Base-by-base conservation (phyloP, 2,888 invertebrate genomes). In the Oscheius sp. region DNA sequence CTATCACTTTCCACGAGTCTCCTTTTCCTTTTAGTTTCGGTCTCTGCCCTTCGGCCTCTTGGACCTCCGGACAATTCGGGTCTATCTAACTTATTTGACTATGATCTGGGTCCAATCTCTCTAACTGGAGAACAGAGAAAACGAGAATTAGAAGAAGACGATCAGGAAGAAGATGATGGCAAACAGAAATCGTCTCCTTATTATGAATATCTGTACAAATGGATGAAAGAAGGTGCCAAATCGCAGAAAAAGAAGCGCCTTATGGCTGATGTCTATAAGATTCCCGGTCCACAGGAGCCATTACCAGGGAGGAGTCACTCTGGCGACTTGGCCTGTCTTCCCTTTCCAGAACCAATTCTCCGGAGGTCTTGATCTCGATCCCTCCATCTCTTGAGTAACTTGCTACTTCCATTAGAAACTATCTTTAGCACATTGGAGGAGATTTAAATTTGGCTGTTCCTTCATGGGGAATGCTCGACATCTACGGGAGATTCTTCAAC, bases 361-460 rank as follows among this genome's bases (percentile, higher is more conserved):
- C 20, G 82, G 80, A 25, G 82, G 80, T 45, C 48, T 82, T 8
- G 82, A 82, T 71, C 58, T 82, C 39, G 82, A 82, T 73, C 82
- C 82, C 15, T 74, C 80, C 1, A 81, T 75, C 48, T 79, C 80
- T 50, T 68, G 82, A 42, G 82, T 82, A 57, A 34, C 63, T 23
- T 33, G n/a, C 31, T n/a, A n/a, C n/a, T n/a, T n/a, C n/a, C n/a
- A 25, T n/a, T n/a, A n/a, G n/a, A n/a, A n/a, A 46, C n/a, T 2
- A 20, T 67, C 12, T 27, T 25, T 79, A 81, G 80, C 80, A 80
- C 68, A 76, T 82, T 39, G 82, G 82, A 73, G 82, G 82, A 10
- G 82, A 82, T 63, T 65, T 82, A 64, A 82, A 82, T 66, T 61
- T 82, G 12, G 78, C 82, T 10, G 75, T 82, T 3, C 82, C 82